Base-by-base conservation (phyloP, 2,797 vertebrate genomes). In the Myiothlypis coronata region DNA sequence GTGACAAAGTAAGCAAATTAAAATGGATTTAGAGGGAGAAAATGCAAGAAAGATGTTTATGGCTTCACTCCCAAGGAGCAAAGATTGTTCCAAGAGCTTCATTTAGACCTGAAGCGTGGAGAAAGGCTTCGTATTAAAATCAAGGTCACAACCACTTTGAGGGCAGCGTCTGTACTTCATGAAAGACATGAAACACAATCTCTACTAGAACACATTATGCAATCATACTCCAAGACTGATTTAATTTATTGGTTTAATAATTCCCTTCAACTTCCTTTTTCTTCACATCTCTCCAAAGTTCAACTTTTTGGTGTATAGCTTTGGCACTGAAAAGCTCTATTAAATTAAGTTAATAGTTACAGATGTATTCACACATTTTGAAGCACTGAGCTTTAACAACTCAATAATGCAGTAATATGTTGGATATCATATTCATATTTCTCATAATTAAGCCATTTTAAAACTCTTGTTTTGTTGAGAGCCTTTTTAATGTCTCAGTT, bases 131-230 rank as follows among this genome's bases (percentile, higher is more conserved):
- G 0, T 22, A 52, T 56, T 83, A 67, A 94, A 95, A 95, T 43
- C 90, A 94, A 97, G 96, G 91, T 96, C 96, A 96, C 11, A 88
- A 89, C 6, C 32, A 76, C 70, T 53, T 60, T 1, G 60, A 87
- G 50, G 34, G 63, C 60, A 87, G 83, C 2, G 8, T n/a, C 89
- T 44, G n/a, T 63, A 24, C 35, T 46, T 65, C 76, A 74, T 1
- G 27, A 93, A 94, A 89, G 65, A 89, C 41, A 72, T 55, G 84
- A 96, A 96, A 96, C 57, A 91, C 79, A 92, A 94, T 93, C 84
- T 90, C 72, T 28, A 10, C 67, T 35, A 88, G 52, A 96, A 92
- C 69, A 70, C 34, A 75, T 64, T 94, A 89, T 9, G 67, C 70
- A 94, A 83, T 35, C 35, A 1, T 28, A 60, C 35, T 43, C 26